Evolutionary conservation across 2,113 vertebrate genomes (phyloP).

Genomic region (Prionailurus viverrinus): DNA sequence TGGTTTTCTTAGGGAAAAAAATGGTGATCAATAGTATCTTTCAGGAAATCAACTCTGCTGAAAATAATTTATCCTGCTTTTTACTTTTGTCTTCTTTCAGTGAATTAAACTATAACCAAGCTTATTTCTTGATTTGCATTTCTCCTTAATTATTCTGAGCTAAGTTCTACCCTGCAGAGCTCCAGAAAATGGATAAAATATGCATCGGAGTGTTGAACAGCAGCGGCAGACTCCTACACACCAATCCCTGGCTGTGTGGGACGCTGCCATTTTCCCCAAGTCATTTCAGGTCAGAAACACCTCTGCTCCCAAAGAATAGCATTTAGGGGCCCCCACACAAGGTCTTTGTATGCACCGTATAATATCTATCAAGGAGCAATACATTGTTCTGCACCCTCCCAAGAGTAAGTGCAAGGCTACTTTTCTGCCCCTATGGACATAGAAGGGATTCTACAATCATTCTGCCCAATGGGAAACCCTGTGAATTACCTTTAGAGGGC

Average conservation of each 20-base stretch:
- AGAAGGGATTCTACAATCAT: slow-evolving; percentile 22
- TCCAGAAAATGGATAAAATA: slow-evolving; percentile 79
- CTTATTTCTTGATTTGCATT: slow-evolving; percentile 79
- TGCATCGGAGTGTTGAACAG: slow-evolving; percentile 60
- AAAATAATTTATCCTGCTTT: slow-evolving; percentile 46
- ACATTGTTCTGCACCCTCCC: not conserved
- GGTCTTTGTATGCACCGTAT: not conserved
- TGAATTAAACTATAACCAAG: slow-evolving; percentile 75
- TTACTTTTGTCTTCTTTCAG: slow-evolving; percentile 65
- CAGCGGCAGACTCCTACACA: slow-evolving; percentile 77
- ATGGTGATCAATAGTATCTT: slow-evolving; percentile 28
- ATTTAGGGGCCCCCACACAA: not conserved
- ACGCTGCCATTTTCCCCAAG: slow-evolving; percentile 56
- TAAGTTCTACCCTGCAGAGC: slow-evolving; percentile 73
- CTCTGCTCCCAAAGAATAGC: slow-evolving; percentile 65
- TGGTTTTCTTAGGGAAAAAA: slow-evolving; percentile 53
- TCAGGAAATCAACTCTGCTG: slow-evolving; percentile 54
- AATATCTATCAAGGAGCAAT: not conserved
- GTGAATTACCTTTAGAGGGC: not conserved
- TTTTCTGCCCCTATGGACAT: not conserved
- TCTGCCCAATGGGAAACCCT: not conserved
- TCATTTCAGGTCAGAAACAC: slow-evolving; percentile 81
- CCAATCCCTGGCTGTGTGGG: slow-evolving; percentile 74
- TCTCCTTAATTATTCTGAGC: slow-evolving; percentile 78
- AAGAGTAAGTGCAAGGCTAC: not conserved